phyloP scores from a whole-genome alignment of 2,888 invertebrate species.

The Heliothis peltigera region DNA sequence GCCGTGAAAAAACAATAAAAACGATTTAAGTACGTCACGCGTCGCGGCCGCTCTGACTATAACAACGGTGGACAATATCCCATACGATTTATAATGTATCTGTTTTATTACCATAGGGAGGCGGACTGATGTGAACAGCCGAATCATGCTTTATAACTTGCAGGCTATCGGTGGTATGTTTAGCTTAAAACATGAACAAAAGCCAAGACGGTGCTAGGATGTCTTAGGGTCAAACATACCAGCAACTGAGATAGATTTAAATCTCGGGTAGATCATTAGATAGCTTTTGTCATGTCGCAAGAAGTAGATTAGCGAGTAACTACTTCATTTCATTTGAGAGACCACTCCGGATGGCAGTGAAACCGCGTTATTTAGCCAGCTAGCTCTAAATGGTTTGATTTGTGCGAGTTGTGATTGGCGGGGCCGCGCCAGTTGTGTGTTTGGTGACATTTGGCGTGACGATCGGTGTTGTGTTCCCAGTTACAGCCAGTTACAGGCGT shows the following conservation, averaged over 20 bases:
- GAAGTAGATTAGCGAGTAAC: too few species aligned
- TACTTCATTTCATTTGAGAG: too few species aligned
- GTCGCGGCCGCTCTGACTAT: slow-evolving; percentile 68
- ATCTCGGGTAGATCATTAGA: too few species aligned
- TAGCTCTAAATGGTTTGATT: slow-evolving; percentile 18
- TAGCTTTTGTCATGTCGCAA: too few species aligned
- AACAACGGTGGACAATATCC: slow-evolving; percentile 80
- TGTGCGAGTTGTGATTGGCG: slow-evolving; percentile 1
- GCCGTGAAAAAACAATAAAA: slow-evolving; percentile 85
- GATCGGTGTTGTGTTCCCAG: slow-evolving; percentile 61
- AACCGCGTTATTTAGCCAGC: slow-evolving; percentile 8
- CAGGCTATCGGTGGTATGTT: slow-evolving; percentile 54
- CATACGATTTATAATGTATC: slow-evolving; percentile 85
- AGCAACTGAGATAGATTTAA: too few species aligned
- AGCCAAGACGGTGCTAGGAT: background rate
- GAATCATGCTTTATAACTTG: slow-evolving; percentile 59
- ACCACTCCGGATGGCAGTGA: background rate
- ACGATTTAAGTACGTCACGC: slow-evolving; percentile 83
- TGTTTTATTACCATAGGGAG: slow-evolving; percentile 83
- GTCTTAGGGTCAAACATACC: background rate
- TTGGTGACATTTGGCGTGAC: slow-evolving; percentile 62
- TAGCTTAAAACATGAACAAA: slow-evolving; percentile 33
- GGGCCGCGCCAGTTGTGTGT: slow-evolving; percentile 31
- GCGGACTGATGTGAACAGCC: slow-evolving; percentile 54
- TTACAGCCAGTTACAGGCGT: slow-evolving; percentile 66